Evolutionary conservation across 53 echinoderm and acorn worm species (phyloP).

Genomic region (Pentamera pediparva): DNA sequence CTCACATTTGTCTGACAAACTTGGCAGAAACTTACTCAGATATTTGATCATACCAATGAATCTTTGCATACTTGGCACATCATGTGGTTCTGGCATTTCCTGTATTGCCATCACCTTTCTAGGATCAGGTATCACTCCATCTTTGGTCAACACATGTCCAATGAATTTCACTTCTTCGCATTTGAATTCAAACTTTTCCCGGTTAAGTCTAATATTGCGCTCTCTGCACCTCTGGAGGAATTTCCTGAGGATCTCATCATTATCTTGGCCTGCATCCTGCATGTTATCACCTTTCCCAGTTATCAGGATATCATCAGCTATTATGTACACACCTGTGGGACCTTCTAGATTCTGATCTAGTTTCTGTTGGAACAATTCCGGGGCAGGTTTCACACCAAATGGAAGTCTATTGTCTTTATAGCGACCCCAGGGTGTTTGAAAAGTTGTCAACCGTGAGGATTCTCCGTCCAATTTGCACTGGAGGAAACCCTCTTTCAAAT

Average conservation of each 20-base stretch:
- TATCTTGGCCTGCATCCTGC: slow-evolving; percentile 39
- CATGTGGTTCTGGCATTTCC: slow-evolving; percentile 30
- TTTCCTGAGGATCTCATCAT: slow-evolving; percentile 33
- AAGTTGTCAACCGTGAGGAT: slow-evolving; percentile 43
- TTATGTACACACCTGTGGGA: slow-evolving; percentile 35
- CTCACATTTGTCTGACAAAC: slow-evolving; percentile 51
- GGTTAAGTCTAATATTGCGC: slow-evolving; percentile 42
- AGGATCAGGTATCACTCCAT: slow-evolving; percentile 24
- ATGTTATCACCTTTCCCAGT: slow-evolving; percentile 31
- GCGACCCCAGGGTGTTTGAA: slow-evolving; percentile 57
- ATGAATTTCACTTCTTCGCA: slow-evolving; percentile 38
- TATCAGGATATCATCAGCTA: slow-evolving; percentile 65
- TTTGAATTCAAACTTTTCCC: slow-evolving; percentile 49
- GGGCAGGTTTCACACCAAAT: slow-evolving; percentile 57
- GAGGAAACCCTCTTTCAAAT: slow-evolving; percentile 43
- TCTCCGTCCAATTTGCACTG: slow-evolving; percentile 46
- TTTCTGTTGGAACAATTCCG: slow-evolving; percentile 43
- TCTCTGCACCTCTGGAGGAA: slow-evolving; percentile 46
- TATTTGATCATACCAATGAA: slow-evolving; percentile 58
- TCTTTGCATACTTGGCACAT: slow-evolving; percentile 52
- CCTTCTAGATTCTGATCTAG: slow-evolving; percentile 54
- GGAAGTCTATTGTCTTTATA: slow-evolving; percentile 46
- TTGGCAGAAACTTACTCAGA: slow-evolving; percentile 58
- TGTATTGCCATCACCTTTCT: slow-evolving; percentile 8
- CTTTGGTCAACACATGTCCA: slow-evolving; percentile 7